Percentiles rank a stretch among this genome's conserved stretches.
Conservation (phyloP, 1,140 invertebrate genomes). For the Vollenhovia emeryi region DNA sequence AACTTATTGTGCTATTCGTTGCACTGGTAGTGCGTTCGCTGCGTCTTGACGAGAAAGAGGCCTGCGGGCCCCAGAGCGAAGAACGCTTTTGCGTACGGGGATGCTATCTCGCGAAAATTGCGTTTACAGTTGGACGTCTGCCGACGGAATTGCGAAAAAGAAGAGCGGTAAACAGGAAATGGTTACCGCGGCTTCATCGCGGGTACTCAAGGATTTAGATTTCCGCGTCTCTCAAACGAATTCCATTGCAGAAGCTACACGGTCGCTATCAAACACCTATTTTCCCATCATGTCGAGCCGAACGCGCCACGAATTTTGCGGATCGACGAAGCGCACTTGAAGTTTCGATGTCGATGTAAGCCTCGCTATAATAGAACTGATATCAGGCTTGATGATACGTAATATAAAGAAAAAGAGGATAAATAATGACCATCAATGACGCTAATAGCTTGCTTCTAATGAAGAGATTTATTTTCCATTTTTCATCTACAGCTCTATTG, state of each 20-base stretch:
- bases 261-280: not conserved
- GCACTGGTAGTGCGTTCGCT: constrained; percentile 41
- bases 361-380: not conserved
- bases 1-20: constrained; percentile 57
- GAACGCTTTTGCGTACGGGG: constrained; percentile 45
- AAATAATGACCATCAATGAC: not conserved
- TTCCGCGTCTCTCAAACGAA: constrained; percentile 24
- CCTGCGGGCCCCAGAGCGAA: constrained; percentile 1
- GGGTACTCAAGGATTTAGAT: not conserved
- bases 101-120: constrained; percentile 52
- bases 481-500: not conserved
- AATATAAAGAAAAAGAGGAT: not conserved
- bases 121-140: constrained; percentile 50
- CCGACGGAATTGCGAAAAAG: not conserved
- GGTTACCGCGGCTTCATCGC: not conserved
- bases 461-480: not conserved
- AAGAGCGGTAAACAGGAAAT: constrained; percentile 17
- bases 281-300: not conserved
- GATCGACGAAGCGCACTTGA: not conserved
- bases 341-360: not conserved
- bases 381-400: not conserved
- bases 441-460: not conserved
- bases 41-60: constrained; percentile 8
- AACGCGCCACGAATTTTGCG: not conserved
- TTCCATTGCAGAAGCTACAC: not conserved